Conservation (phyloP, 2,797 vertebrate genomes). For the Lepilemur septentrionalis region DNA sequence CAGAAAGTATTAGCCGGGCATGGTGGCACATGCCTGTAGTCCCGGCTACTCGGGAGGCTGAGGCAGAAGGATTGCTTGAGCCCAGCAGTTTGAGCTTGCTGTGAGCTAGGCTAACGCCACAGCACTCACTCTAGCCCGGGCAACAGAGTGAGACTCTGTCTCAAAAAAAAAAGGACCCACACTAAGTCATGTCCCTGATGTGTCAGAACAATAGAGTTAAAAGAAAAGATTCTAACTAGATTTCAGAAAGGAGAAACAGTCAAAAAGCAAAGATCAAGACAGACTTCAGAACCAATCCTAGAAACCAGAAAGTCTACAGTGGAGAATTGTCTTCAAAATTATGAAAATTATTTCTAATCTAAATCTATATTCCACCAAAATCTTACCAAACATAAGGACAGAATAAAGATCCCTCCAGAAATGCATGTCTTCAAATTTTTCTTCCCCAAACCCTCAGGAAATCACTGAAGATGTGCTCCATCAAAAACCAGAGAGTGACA, state of each 20-base stretch:
- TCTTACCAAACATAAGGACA: background rate
- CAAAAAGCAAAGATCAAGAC: background rate
- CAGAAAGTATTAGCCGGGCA: no score
- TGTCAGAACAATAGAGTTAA: background rate
- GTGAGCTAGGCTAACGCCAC: no score
- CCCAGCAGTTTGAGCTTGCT: no score
- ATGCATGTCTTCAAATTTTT: background rate
- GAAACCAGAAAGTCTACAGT: background rate
- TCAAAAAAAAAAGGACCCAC: background rate
- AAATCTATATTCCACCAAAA: conserved; percentile 7
- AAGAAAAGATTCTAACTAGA: background rate
- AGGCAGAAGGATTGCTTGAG: no score
- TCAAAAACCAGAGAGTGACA: background rate
- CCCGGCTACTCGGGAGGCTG: no score
- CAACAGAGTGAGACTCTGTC: no score
- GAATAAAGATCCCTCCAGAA: background rate
- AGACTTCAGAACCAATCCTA: background rate
- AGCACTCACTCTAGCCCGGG: no score
- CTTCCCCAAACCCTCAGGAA: background rate
- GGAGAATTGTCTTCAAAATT: background rate
- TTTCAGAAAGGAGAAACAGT: background rate
- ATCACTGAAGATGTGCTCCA: background rate
- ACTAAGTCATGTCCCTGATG: background rate
- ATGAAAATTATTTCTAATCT: background rate
- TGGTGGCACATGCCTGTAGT: no score